Base-by-base conservation (phyloP, 2,113 vertebrate species). In the Nasalis larvatus region DNA sequence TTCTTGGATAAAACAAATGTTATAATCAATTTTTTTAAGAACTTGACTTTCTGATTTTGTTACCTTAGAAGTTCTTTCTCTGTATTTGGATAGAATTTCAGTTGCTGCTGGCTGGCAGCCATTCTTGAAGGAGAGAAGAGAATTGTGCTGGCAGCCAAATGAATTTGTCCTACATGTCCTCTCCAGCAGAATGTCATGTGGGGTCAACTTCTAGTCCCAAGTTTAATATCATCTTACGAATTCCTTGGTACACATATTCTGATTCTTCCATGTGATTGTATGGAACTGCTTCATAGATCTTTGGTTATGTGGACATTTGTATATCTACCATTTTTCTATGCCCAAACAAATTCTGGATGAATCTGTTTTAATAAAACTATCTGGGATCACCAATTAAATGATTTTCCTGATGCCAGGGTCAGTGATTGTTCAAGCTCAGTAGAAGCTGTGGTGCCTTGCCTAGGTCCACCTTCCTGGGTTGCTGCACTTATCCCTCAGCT, bases 11-110 rank as follows among this genome's bases (percentile, higher is more conserved):
- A 80, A 80, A 20, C 40, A 83, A 54, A 86, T 94, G 23, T 49
- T 87, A 66, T n/a, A 86, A 71, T 91, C 86, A 84, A 56, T 47
- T 66, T 84, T 85, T 86, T 92, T 80, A 76, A 94, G 80, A 78
- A 9, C 23, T 60, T 78, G 23, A 68, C n/a, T 96, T 91, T 95
- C 71, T 94, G 30, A 96, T 63, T 86, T 91, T 30, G 21, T 90
- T 95, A 83, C n/a, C 30, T 83, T 89, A 52, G 60, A 83, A 71
- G 40, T 63, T 92, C 17, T 18, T 95, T 8, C 80, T 69, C 47
- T 94, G 13, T n/a, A 23, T 83, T 96, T 86, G 4, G 77, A 47
- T 49, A 89, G 54, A 89, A 37, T 60, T 85, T 86, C 47, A 54
- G 20, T 68, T 87, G 60, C n/a, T 96, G 16, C 12, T 94, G 76